A percentile compares a stretch with the other conserved stretches of the same genome.
Evolutionary conservation across 2,113 vertebrate species (phyloP).

Genomic region (Etheostoma cragini): DNA sequence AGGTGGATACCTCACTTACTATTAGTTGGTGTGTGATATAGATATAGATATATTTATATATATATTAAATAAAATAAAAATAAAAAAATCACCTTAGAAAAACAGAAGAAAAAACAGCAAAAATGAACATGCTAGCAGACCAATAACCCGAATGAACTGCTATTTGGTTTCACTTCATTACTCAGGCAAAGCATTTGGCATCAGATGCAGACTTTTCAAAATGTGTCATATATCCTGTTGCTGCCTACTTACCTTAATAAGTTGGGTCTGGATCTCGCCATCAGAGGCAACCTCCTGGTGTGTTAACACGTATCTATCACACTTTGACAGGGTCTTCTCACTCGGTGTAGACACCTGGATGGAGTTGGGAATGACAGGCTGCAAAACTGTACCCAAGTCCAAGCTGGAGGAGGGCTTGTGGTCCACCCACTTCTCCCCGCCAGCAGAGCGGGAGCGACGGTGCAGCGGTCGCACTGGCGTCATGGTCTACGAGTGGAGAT

Average conservation of each 20-base stretch:
- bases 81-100: neutral
- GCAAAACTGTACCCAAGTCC: conserved; percentile 92
- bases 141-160: neutral
- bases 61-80: no score
- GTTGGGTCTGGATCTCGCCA: conserved; percentile 94
- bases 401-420: conserved; percentile 91
- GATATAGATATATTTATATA: no score
- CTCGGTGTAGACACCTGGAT: conserved; percentile 90
- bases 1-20: neutral
- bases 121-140: neutral
- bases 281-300: conserved; percentile 97
- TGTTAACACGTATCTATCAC: conserved; percentile 96
- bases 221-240: neutral
- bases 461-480: conserved; percentile 85
- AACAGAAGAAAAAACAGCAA: neutral
- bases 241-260: conserved; percentile 90
- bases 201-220: neutral
- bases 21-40: neutral
- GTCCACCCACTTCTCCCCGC: conserved; percentile 94
- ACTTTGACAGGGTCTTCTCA: conserved; percentile 92
- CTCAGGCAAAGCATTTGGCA: neutral
- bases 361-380: conserved; percentile 91
- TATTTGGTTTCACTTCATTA: neutral
- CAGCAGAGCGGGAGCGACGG: conserved; percentile 91
- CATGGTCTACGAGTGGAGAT: conserved; percentile 73